A percentile compares a stretch with the other conserved stretches of the same genome.
Conservation (phyloP, 2,888 invertebrate genomes). For the Dasysyrphus tricinctus region DNA sequence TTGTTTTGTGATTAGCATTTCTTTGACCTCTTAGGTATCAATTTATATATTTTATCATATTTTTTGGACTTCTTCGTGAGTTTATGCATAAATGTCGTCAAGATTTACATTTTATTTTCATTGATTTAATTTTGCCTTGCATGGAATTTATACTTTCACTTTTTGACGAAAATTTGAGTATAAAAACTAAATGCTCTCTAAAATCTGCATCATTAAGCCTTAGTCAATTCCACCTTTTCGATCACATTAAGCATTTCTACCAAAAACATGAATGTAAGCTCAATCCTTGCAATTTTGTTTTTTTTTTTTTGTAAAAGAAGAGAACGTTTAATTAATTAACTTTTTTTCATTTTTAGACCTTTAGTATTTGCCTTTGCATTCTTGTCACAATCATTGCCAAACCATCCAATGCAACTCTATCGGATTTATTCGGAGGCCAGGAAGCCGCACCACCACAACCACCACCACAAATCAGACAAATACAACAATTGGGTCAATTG, state of each 20-base stretch:
- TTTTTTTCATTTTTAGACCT: conserved; percentile 37
- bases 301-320: background rate
- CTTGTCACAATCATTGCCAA: conserved; percentile 37
- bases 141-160: conserved; percentile 55
- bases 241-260: conserved; percentile 39
- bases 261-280: conserved; percentile 60
- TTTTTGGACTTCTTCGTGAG: conserved; percentile 17
- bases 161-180: conserved; percentile 30
- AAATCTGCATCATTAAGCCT: conserved; percentile 49
- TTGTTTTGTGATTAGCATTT: conserved; percentile 15
- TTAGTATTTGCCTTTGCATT: conserved; percentile 48
- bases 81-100: conserved; percentile 26
- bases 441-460: background rate
- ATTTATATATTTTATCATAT: conserved; percentile 1
- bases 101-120: conserved; percentile 48
- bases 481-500: conserved; percentile 13
- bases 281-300: background rate
- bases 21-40: background rate
- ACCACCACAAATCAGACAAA: conserved; percentile 13
- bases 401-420: conserved; percentile 26
- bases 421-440: conserved; percentile 2
- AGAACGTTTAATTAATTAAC: background rate
- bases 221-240: conserved; percentile 35
- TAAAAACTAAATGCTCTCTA: conserved; percentile 45
- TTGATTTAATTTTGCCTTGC: conserved; percentile 35